Evolutionary conservation across 2,888 invertebrate genomes (phyloP), one percentile per base, ranked within the genome.

Genomic region (Calliopum simillimum): DNA sequence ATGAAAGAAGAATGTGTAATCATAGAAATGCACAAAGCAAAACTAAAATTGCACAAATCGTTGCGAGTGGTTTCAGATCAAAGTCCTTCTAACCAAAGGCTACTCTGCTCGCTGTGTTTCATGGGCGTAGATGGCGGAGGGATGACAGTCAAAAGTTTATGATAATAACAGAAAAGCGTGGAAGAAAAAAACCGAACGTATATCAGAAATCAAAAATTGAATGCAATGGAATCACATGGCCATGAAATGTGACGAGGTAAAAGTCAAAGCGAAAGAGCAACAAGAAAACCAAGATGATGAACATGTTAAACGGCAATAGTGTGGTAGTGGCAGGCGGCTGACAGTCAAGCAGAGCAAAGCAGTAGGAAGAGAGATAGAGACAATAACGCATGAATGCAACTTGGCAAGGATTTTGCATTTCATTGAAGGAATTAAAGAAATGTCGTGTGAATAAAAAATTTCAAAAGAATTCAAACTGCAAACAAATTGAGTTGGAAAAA

Each of bases 161-260:
- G 59, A 59, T 59, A 59, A 43, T 16, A n/a, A n/a, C n/a, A n/a
- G n/a, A n/a, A n/a, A n/a, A n/a, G n/a, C n/a, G n/a, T n/a, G n/a
- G n/a, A n/a, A 16, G 16, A 19, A 59, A 59, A 59, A 59, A 41
- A 33, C n/a, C n/a, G 2, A 25, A 25, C 16, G 13, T 33, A 19
- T 59, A 33, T 41, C 41, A 59, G 59, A 59, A 41, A 59, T 59
- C 41, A 59, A 16, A 41, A 59, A 59, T 59, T 59, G 59, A 59
- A 59, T 58, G 58, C 53, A 11, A 51, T 51, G 51, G 25, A 25
- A 59, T 59, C 43, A 59, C 41, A 59, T 59, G 59, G 16, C 59
- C 59, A 59, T 59, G 59, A 59, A 59, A 59, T 59, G 13, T 16
- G 59, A 59, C 59, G 41, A 59, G 59, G 59, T 59, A 33, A n/a